These are phyloP conservation scores for Oligia strigilis DNA, from an alignment of 2,888 invertebrate species.

Conservation along the genomic window DNA sequence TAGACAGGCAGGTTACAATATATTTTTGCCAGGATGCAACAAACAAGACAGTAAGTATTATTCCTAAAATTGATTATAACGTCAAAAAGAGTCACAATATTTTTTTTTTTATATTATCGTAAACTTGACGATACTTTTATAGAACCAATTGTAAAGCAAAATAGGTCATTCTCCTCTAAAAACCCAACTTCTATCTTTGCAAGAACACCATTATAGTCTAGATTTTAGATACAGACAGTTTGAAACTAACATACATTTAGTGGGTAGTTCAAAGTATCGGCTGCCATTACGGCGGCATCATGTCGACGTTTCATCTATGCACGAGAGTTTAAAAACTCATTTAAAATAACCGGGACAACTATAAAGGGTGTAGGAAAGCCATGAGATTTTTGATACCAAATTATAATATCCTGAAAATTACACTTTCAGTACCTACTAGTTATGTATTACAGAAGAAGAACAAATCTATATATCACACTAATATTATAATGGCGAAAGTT, in stretches of 20 bases:
- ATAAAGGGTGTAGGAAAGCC: constrained; percentile 39
- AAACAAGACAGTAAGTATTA: neutral
- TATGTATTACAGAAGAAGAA: neutral
- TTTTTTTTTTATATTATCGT: neutral
- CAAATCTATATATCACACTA: neutral
- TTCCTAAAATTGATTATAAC: neutral
- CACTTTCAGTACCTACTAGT: neutral
- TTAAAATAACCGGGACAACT: constrained; percentile 59
- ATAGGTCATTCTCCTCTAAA: neutral
- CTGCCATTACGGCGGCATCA: constrained; percentile 22
- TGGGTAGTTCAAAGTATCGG: constrained; percentile 38
- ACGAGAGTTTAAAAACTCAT: constrained; percentile 59
- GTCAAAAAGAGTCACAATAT: neutral
- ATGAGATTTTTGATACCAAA: constrained; percentile 10
- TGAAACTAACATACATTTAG: constrained; percentile 21
- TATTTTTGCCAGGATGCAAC: too few species aligned
- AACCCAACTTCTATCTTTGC: neutral
- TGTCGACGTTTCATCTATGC: constrained; percentile 34
- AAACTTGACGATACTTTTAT: neutral
- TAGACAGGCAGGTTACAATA: too few species aligned
- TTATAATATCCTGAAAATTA: neutral
- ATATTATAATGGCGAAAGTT: too few species aligned
- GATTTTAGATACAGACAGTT: constrained; percentile 18
- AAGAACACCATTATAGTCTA: neutral
- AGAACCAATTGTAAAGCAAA: neutral